phyloP scores from a whole-genome alignment of 2,888 invertebrate genomes.

The Pasiphila rectangulata region DNA sequence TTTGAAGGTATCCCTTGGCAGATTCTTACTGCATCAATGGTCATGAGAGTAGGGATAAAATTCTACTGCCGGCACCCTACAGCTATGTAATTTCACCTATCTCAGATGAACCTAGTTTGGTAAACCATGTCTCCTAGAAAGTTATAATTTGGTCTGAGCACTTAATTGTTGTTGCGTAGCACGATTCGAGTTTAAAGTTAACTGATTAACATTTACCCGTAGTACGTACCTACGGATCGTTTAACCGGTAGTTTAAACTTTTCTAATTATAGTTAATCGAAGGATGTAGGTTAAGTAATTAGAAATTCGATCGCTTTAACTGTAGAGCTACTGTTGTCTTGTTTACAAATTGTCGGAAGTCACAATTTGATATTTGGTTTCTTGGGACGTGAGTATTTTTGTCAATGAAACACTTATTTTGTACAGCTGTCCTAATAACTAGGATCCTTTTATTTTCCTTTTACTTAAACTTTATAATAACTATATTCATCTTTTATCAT shows the following conservation, averaged over 20 bases:
- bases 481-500: no score
- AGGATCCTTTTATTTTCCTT: background rate
- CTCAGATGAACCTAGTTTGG: no score
- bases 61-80: no score
- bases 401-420: background rate
- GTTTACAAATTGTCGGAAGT: constrained; percentile 15
- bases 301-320: constrained; percentile 24
- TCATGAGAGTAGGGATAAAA: no score
- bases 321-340: constrained; percentile 13
- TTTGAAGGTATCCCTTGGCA: no score
- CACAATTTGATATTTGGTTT: constrained; percentile 1
- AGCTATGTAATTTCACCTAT: no score
- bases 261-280: constrained; percentile 68
- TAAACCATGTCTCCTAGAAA: constrained; percentile 54
- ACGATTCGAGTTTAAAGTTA: constrained; percentile 53
- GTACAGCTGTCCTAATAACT: background rate
- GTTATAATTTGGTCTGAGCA: constrained; percentile 58
- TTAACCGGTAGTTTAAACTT: constrained; percentile 53
- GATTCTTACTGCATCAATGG: no score
- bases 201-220: constrained; percentile 57
- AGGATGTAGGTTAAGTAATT: constrained; percentile 39
- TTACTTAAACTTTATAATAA: no score
- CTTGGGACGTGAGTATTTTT: background rate
- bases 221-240: constrained; percentile 34
- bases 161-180: constrained; percentile 63